Percentiles rank a stretch among this genome's conserved stretches.
Conservation (phyloP, 2,113 vertebrate species). For the Gymnorhina tibicen region DNA sequence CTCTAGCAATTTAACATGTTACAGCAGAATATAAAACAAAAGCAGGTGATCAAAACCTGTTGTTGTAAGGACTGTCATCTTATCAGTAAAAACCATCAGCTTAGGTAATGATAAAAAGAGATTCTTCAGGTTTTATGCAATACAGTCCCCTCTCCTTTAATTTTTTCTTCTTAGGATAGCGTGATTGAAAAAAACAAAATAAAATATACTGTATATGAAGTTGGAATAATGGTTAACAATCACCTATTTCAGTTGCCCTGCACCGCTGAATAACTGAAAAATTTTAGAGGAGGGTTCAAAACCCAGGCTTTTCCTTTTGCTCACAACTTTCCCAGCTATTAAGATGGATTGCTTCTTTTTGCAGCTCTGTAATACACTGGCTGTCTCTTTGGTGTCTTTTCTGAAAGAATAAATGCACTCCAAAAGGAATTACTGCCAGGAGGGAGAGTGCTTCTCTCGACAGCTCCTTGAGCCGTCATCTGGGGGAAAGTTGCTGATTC, state of each 20-base stretch:
- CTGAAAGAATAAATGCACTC: background rate
- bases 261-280: background rate
- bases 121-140: background rate
- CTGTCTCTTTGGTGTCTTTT: background rate
- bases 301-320: background rate
- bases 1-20: background rate
- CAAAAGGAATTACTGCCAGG: background rate
- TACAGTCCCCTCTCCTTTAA: accelerated
- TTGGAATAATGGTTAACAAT: background rate
- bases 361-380: background rate
- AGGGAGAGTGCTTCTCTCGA: background rate
- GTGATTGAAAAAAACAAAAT: background rate
- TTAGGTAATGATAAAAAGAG: background rate
- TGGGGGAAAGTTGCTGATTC: background rate
- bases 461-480: background rate
- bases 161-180: background rate
- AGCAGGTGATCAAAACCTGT: background rate
- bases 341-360: background rate
- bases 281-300: background rate
- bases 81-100: background rate
- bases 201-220: background rate
- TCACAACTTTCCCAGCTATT: background rate
- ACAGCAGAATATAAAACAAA: background rate
- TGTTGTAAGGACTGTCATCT: background rate
- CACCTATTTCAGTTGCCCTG: background rate